phyloP scores from a whole-genome alignment of 2,113 vertebrate species.

The Athene cunicularia region DNA sequence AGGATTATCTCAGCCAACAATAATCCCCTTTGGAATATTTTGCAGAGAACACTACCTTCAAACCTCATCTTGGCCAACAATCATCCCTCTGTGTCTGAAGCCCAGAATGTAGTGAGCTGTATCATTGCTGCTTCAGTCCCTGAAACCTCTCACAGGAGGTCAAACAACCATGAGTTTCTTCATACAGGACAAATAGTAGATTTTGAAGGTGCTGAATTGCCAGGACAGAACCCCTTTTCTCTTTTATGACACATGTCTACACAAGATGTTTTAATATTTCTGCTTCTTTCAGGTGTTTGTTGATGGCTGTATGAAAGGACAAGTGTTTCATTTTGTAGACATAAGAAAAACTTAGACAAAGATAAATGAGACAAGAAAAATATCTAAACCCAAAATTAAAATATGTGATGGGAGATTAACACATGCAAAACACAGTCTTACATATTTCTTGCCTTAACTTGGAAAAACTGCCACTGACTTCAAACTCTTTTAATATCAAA shows the following conservation, averaged over 20 bases:
- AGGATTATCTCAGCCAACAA: neutral
- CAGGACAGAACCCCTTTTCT: neutral
- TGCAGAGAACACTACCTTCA: neutral
- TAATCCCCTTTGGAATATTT: neutral
- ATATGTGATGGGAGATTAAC: neutral
- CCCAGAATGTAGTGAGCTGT: neutral
- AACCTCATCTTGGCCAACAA: neutral
- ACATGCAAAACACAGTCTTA: neutral
- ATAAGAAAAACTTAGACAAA: neutral
- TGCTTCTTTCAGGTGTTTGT: neutral
- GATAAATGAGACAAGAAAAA: neutral
- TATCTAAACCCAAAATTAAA: neutral
- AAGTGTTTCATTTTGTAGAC: neutral
- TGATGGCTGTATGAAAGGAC: neutral
- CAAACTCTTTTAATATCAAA: neutral
- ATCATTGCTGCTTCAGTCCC: neutral
- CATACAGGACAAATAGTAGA: neutral
- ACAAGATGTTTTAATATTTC: neutral
- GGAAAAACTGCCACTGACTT: neutral
- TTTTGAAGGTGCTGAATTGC: neutral
- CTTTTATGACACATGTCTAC: neutral
- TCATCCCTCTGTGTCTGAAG: neutral
- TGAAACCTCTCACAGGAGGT: neutral
- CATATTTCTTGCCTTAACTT: neutral
- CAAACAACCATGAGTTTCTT: neutral